phyloP scores from a whole-genome alignment of 2,888 invertebrate species.

The Iselma pallidipennis region DNA sequence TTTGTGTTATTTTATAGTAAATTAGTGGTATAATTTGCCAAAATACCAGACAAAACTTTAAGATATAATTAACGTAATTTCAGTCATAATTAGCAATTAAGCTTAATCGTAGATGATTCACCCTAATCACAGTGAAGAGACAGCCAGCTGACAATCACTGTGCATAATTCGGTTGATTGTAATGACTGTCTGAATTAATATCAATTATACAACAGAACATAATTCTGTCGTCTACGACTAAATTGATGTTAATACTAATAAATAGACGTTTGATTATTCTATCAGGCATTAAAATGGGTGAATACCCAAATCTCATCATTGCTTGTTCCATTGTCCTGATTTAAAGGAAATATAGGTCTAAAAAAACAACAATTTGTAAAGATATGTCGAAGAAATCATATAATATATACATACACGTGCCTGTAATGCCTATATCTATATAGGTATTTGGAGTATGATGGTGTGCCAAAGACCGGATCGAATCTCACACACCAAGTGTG shows the following conservation, averaged over 20 bases:
- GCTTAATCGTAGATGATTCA: constrained; percentile 45
- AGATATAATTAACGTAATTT: constrained; percentile 21
- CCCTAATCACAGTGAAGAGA: constrained; percentile 40
- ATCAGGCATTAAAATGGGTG: not conserved
- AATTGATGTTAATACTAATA: constrained; percentile 27
- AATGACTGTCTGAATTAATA: constrained; percentile 50
- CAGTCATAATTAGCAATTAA: constrained; percentile 45
- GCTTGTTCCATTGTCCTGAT: too few relatives aligned
- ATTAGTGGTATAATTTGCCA: not conserved
- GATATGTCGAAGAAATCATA: not conserved
- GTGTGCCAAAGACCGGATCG: constrained; percentile 19
- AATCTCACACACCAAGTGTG: constrained; percentile 13
- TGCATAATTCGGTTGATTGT: constrained; percentile 49
- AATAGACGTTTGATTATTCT: constrained; percentile 25
- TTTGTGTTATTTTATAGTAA: not conserved
- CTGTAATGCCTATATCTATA: not conserved
- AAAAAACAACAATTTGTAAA: constrained; percentile 11
- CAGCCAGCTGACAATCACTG: constrained; percentile 46
- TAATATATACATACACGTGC: constrained; percentile 5
- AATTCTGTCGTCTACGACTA: constrained; percentile 17
- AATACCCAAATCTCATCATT: not conserved
- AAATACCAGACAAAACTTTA: not conserved
- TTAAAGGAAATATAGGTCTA: too few relatives aligned
- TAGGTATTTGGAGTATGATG: not conserved
- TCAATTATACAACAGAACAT: constrained; percentile 38